These are phyloP conservation scores for Drosophila pseudotakahashii DNA, from an alignment of 2,888 invertebrate species.

Conservation along the genomic window DNA sequence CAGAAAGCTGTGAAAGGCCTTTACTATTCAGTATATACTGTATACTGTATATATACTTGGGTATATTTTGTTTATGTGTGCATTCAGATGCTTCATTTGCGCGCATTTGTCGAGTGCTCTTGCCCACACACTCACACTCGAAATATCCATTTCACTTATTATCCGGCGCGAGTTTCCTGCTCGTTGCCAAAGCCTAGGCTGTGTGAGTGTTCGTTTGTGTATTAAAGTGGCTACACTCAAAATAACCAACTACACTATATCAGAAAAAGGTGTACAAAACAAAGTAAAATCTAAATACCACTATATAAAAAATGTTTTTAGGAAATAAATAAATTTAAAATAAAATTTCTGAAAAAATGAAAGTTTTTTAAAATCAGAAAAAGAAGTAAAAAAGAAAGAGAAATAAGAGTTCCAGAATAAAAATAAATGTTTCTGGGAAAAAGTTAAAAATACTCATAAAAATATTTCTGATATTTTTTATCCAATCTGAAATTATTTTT, in stretches of 20 bases:
- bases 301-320: too few species aligned
- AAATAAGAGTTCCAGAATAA: too few species aligned
- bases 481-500: not conserved
- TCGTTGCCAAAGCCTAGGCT: slow-evolving; percentile 15
- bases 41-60: not conserved
- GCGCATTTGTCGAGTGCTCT: slow-evolving; percentile 63
- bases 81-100: slow-evolving; percentile 60
- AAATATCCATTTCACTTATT: slow-evolving; percentile 75
- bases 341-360: too few species aligned
- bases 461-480: not conserved
- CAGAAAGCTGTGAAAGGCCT: slow-evolving; percentile 53
- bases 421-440: too few species aligned
- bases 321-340: too few species aligned
- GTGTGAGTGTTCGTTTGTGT: slow-evolving; percentile 2
- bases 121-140: slow-evolving; percentile 40
- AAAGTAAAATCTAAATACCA: too few species aligned
- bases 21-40: not conserved
- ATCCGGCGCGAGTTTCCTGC: slow-evolving; percentile 73
- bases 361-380: too few species aligned
- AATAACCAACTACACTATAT: not conserved
- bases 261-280: too few species aligned
- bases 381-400: too few species aligned
- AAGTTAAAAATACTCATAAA: not conserved
- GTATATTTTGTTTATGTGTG: slow-evolving; percentile 12
- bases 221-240: slow-evolving; percentile 2